Base-by-base conservation (phyloP, 2,888 invertebrate species). In the Stenurella melanura region DNA sequence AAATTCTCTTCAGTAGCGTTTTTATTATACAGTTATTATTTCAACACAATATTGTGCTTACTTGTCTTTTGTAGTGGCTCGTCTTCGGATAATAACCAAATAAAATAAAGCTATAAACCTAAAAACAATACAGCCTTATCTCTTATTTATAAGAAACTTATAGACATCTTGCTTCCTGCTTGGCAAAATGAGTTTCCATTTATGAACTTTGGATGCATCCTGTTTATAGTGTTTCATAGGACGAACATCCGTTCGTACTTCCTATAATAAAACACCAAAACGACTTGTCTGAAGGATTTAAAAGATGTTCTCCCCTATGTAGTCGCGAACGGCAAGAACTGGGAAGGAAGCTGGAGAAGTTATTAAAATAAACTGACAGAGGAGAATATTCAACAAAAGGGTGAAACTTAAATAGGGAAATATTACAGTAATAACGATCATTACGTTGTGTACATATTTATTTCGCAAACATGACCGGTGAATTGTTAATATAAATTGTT, bases 361-460 rank as follows among this genome's bases (percentile, higher is more conserved):
- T 50, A 50, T 50, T 81, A 80, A 82, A 82, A 81, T 79, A 81
- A 83, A 82, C 81, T 78, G 79, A 78, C 79, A 70, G 74, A 76
- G 74, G 70, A 76, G 78, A 80, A 82, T 80, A 80, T 79, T 80
- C 69, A 77, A 75, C 78, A 64, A 82, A 80, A 79, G 80, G 80
- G 80, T 83, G 81, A 78, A 81, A 77, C 77, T 80, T 81, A 82
- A 81, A 82, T 83, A 78, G 79, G 78, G 77, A 80, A 78, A 80
- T 80, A 81, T 80, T 80, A 76, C 77, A 78, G 80, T 79, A 81
- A 80, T 81, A 76, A 79, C 74, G 78, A 80, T 78, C 78, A 80
- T 19, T 58, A 58, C 18, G 18, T 21, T 58, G 58, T 19, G 18
- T 80, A 80, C 80, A 81, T 80, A 81, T 81, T 81, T 81, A 77